A percentile compares a stretch with the other conserved stretches of the same genome.
phyloP scores from a whole-genome alignment of 2,888 invertebrate species.

The Pristionchus entomophagus region DNA sequence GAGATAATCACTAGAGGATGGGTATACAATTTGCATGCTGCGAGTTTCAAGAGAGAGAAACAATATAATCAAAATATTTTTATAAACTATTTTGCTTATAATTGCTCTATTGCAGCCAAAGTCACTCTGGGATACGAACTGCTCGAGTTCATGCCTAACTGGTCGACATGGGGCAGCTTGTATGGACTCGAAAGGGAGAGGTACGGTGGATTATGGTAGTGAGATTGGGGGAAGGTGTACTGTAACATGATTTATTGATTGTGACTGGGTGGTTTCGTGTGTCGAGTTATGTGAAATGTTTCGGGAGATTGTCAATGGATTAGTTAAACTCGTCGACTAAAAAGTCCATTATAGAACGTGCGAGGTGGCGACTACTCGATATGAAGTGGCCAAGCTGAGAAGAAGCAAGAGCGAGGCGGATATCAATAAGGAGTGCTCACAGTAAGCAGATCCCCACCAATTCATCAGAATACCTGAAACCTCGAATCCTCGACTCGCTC shows the following conservation, averaged over 20 bases:
- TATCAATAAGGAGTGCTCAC: neutral
- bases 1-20: too few relatives aligned
- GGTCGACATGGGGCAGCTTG: neutral
- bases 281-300: too few relatives aligned
- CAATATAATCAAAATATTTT: too few relatives aligned
- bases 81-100: too few relatives aligned
- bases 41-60: too few relatives aligned
- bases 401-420: constrained; percentile 16
- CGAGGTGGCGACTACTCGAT: neutral
- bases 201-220: neutral
- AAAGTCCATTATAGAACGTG: neutral
- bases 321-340: too few relatives aligned
- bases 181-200: neutral
- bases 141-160: neutral
- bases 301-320: too few relatives aligned
- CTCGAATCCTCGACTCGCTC: too few relatives aligned
- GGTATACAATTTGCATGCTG: too few relatives aligned
- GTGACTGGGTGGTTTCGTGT: neutral
- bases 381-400: neutral
- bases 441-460: neutral
- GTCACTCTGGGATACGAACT: neutral
- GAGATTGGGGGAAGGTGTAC: neutral
- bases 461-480: too few relatives aligned
- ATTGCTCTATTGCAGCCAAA: neutral
- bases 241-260: neutral